phyloP scores from a whole-genome alignment of 2,797 vertebrate species.

The Sebastolobus alascanus region DNA sequence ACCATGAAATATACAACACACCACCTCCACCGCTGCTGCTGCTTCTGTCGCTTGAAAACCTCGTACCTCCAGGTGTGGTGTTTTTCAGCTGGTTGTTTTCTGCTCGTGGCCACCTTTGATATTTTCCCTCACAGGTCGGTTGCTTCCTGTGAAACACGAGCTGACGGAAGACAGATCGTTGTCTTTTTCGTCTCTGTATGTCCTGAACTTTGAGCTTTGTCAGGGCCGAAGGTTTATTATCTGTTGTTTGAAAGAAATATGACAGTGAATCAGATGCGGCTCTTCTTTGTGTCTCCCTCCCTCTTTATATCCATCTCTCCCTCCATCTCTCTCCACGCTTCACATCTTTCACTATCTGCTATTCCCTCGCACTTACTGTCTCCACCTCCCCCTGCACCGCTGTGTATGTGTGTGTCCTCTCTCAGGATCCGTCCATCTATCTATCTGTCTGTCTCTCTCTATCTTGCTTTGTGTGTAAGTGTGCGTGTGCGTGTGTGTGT shows the following conservation, averaged over 20 bases:
- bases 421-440: slow-evolving; percentile 43
- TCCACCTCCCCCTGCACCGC: slow-evolving; percentile 17
- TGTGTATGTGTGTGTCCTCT: slow-evolving; percentile 32
- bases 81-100: slow-evolving; percentile 53
- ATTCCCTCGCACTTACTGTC: slow-evolving; percentile 32
- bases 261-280: slow-evolving; percentile 54
- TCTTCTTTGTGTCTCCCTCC: slow-evolving; percentile 38
- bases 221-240: slow-evolving; percentile 41
- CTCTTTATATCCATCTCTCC: slow-evolving; percentile 57
- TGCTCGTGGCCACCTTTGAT: slow-evolving; percentile 51
- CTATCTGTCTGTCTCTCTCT: slow-evolving; percentile 34
- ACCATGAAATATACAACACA: slow-evolving; percentile 80
- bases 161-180: slow-evolving; percentile 44
- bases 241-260: slow-evolving; percentile 46
- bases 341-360: slow-evolving; percentile 71
- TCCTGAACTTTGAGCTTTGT: slow-evolving; percentile 62
- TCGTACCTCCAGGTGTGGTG: slow-evolving; percentile 58
- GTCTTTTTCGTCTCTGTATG: slow-evolving; percentile 37
- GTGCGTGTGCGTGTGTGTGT: slow-evolving; percentile 25
- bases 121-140: slow-evolving; percentile 31
- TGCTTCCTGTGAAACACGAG: slow-evolving; percentile 34
- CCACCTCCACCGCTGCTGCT: slow-evolving; percentile 16
- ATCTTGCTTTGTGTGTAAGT: neutral
- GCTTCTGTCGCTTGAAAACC: slow-evolving; percentile 38
- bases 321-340: slow-evolving; percentile 64